Evolutionary conservation across 2,113 vertebrate species (phyloP).

Genomic region (Hystrix brachyura): DNA sequence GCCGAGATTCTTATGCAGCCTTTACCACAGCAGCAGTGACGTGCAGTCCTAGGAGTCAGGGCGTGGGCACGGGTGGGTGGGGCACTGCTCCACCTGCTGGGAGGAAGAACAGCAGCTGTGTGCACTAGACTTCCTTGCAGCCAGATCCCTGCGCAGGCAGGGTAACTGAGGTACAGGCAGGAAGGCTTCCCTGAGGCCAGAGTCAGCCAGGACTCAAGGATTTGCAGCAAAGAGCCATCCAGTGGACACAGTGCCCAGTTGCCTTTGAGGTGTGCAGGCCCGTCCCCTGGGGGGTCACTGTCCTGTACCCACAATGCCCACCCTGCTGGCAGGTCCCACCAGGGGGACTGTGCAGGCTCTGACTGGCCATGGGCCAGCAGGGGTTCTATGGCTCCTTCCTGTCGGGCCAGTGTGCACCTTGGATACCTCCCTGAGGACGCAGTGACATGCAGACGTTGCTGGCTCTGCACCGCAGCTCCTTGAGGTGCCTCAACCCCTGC

Average conservation of each 20-base stretch:
- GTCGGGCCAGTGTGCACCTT: neutral
- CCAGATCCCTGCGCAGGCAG: no score
- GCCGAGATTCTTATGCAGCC: rapidly evolving
- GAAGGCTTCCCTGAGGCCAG: neutral
- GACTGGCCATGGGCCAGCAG: neutral
- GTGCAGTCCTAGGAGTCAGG: neutral
- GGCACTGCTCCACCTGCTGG: neutral
- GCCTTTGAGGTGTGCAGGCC: neutral
- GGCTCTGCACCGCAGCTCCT: neutral
- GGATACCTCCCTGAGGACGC: neutral
- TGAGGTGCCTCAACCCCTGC: neutral
- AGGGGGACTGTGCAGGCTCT: neutral
- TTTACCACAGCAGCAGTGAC: rapidly evolving
- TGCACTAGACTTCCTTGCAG: neutral
- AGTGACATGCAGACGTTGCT: neutral
- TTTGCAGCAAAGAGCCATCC: neutral
- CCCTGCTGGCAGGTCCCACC: neutral
- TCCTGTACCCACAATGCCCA: neutral
- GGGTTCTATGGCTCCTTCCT: neutral
- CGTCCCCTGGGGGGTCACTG: no score
- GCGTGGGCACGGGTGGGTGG: rapidly evolving
- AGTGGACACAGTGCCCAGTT: neutral
- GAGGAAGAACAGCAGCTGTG: neutral
- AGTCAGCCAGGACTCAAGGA: neutral
- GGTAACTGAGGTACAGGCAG: neutral